Percentiles rank a stretch among this genome's conserved stretches.
Evolutionary conservation across 2,797 vertebrate species (phyloP).

Genomic region (Centropyge bicolor): DNA sequence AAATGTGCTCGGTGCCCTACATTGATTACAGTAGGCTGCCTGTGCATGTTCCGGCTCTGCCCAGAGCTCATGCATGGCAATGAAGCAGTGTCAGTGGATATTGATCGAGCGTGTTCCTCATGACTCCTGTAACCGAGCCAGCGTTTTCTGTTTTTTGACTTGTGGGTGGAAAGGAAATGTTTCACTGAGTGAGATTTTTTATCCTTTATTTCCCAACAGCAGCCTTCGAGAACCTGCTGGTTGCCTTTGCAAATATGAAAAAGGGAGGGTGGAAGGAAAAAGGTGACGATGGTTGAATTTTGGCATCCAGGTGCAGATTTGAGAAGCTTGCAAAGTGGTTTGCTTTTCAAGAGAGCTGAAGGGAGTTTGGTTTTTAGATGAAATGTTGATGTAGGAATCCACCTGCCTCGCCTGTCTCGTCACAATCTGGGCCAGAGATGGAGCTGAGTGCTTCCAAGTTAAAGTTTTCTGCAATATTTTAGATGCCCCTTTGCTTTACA

Average conservation of each 20-base stretch:
- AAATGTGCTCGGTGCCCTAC: conserved; percentile 37
- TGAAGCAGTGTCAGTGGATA: conserved; percentile 70
- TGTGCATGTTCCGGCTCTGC: conserved; percentile 58
- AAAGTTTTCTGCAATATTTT: background rate
- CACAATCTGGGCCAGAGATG: background rate
- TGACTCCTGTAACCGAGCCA: conserved; percentile 63
- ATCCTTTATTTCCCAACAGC: background rate
- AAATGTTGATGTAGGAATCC: conserved; percentile 39
- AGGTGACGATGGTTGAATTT: conserved; percentile 22
- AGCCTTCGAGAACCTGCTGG: conserved; percentile 8
- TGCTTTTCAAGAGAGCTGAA: conserved; percentile 44
- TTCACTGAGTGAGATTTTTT: conserved; percentile 5
- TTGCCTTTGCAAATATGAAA: background rate
- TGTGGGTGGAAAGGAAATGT: conserved; percentile 53
- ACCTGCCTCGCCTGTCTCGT: conserved; percentile 45
- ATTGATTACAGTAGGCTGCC: conserved; percentile 56
- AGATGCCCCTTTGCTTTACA: background rate
- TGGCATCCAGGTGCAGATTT: conserved; percentile 53
- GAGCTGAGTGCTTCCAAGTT: background rate
- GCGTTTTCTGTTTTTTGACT: conserved; percentile 48
- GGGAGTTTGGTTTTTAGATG: conserved; percentile 22
- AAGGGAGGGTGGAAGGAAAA: background rate
- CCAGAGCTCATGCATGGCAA: conserved; percentile 66
- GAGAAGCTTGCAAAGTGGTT: conserved; percentile 12
- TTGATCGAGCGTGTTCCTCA: conserved; percentile 66